Conservation (phyloP, 2,888 invertebrate genomes). For the Tachystola acroxantha region DNA sequence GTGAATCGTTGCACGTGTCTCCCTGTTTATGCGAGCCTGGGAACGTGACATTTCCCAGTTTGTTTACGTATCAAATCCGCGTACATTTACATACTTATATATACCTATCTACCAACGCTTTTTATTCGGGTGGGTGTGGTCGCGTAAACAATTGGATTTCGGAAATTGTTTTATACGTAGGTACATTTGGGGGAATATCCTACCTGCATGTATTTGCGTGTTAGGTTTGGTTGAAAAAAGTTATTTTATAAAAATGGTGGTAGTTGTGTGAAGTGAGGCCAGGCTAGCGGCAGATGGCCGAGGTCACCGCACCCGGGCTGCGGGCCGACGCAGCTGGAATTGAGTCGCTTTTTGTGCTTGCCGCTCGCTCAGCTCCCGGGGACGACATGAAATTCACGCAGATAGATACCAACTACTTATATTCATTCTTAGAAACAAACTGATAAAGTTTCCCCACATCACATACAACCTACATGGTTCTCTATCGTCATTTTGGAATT, state of each 20-base stretch:
- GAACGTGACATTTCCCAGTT: constrained; percentile 8
- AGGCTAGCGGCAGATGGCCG: constrained; percentile 56
- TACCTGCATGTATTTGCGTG: no score
- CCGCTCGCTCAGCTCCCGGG: constrained; percentile 23
- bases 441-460: constrained; percentile 5
- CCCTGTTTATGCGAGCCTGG: background rate
- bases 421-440: constrained; percentile 14
- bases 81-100: no score
- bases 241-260: constrained; percentile 37
- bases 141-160: constrained; percentile 2
- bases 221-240: background rate
- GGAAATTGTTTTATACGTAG: background rate
- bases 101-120: no score
- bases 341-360: constrained; percentile 51
- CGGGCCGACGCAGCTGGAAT: constrained; percentile 49
- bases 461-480: no score
- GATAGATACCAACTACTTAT: constrained; percentile 24
- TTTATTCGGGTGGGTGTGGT: no score
- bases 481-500: constrained; percentile 11
- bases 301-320: constrained; percentile 62
- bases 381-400: constrained; percentile 32
- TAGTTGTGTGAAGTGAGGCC: constrained; percentile 48
- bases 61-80: constrained; percentile 5
- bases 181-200: background rate
- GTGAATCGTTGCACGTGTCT: constrained; percentile 1